Base-by-base conservation (phyloP, 2,113 vertebrate genomes). In the Microcebus tavaratra region DNA sequence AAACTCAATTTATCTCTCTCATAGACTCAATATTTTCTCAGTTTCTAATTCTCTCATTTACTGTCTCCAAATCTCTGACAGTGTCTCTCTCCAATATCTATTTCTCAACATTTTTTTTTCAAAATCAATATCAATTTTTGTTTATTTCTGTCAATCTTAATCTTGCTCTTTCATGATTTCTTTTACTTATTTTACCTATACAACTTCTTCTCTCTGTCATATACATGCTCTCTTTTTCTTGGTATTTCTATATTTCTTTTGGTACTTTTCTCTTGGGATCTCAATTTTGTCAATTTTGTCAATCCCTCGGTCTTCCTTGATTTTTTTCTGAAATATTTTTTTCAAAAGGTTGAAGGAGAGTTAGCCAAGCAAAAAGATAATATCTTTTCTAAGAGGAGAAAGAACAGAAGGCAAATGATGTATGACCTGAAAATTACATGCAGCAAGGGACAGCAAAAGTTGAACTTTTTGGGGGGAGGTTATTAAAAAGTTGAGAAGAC, bases 401-500 rank as follows among this genome's bases (percentile, higher is more conserved):
- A 61, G 59, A 61, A 61, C 59, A 61, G 55, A 57, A 21, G 55
- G 55, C 55, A 57, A 57, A 57, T 21, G 20, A 21, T 8, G 20
- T 57, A 57, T 21, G 55, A 57, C 20, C 55, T 57, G 55, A 20
- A 57, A 57, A 57, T 57, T 20, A 57, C 2, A 8, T 21, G 20
- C 55, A 57, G 6, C 55, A 57, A 57, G 55, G 55, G 55, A 2
- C 55, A 57, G 20, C 20, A 57, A 21, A 57, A 57, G 55, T 57
- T 57, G 53, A 55, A 55, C 53, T 55, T 55, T 55, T 55, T 53
- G 15, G 48, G 45, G 48, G 48, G 96, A 90, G 92, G 68, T 84
- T 94, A 93, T 96, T 96, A 88, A 94, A 94, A 95, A 91, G 59
- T 75, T 96, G 67, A 68, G 53, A 88, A 92, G 73, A 91, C 8